Conservation (phyloP, 2,113 vertebrate genomes). For the Pseudorasbora parva region DNA sequence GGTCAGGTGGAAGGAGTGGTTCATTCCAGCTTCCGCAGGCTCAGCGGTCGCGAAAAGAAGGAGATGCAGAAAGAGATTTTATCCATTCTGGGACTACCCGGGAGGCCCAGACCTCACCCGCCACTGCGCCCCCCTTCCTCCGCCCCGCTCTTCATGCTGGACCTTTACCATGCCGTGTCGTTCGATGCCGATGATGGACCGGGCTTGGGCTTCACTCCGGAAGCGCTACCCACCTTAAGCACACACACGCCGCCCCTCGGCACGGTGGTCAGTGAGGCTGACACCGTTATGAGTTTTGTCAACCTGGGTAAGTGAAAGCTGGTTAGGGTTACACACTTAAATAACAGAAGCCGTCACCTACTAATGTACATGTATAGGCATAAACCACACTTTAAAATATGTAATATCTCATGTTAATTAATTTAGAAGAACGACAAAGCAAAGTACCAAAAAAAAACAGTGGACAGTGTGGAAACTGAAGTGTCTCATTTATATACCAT, state of each 20-base stretch:
- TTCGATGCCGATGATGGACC: slow-evolving; percentile 71
- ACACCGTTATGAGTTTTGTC: slow-evolving; percentile 96
- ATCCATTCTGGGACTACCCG: slow-evolving; percentile 85
- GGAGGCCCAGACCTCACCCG: slow-evolving; percentile 77
- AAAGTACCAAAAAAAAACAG: neutral
- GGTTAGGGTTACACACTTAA: neutral
- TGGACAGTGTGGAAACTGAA: neutral
- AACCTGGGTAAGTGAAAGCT: slow-evolving; percentile 86
- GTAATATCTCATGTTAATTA: neutral
- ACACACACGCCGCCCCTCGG: slow-evolving; percentile 79
- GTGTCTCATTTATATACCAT: neutral
- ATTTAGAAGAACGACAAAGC: neutral
- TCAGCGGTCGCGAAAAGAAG: slow-evolving; percentile 87
- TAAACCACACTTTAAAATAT: neutral
- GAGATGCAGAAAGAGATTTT: slow-evolving; percentile 93
- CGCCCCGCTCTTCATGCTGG: slow-evolving; percentile 94
- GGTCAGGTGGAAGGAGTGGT: slow-evolving; percentile 75
- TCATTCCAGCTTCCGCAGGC: slow-evolving; percentile 80
- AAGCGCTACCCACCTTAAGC: slow-evolving; percentile 78
- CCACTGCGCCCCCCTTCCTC: slow-evolving; percentile 83
- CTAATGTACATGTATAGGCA: neutral
- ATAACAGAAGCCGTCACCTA: neutral
- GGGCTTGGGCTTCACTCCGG: slow-evolving; percentile 61
- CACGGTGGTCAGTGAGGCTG: slow-evolving; percentile 83
- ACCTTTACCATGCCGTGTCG: slow-evolving; percentile 90